A percentile compares a stretch with the other conserved stretches of the same genome.
Conservation (phyloP, 2,113 vertebrate genomes). For the Paramisgurnus dabryanus region DNA sequence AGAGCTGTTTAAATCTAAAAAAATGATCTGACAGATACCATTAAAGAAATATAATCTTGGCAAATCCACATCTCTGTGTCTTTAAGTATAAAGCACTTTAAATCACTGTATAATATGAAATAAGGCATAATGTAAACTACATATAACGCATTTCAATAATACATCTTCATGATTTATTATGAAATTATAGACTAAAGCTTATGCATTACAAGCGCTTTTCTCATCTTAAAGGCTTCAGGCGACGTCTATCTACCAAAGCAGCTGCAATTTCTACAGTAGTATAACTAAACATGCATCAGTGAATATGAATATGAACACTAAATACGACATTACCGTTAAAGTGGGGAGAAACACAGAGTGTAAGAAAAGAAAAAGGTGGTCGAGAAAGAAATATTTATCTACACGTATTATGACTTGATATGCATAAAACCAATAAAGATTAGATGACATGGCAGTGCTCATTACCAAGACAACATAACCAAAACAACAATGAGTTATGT, state of each 20-base stretch:
- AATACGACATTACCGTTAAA: conserved; percentile 7
- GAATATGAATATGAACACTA: conserved; percentile 12
- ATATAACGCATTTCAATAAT: neutral
- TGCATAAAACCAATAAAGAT: neutral
- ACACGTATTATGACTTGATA: neutral
- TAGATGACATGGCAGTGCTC: conserved; percentile 1
- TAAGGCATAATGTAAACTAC: too few relatives aligned
- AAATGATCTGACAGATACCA: neutral
- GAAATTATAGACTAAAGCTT: too few relatives aligned
- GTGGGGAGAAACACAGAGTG: too few relatives aligned
- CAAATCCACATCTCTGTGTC: neutral
- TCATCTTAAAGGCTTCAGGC: conserved; percentile 15
- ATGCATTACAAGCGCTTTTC: neutral
- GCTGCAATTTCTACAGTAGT: conserved; percentile 8
- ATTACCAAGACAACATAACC: neutral
- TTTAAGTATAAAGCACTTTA: neutral
- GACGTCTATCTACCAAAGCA: conserved; percentile 24
- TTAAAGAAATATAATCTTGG: neutral
- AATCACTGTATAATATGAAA: neutral
- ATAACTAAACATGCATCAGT: conserved; percentile 35
- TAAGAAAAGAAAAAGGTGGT: neutral
- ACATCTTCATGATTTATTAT: too few relatives aligned
- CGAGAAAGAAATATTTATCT: neutral
- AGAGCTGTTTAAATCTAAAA: neutral
- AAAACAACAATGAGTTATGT: neutral